These are phyloP conservation scores for Empidonax traillii DNA, from an alignment of 2,113 vertebrate species.

Conservation along the genomic window DNA sequence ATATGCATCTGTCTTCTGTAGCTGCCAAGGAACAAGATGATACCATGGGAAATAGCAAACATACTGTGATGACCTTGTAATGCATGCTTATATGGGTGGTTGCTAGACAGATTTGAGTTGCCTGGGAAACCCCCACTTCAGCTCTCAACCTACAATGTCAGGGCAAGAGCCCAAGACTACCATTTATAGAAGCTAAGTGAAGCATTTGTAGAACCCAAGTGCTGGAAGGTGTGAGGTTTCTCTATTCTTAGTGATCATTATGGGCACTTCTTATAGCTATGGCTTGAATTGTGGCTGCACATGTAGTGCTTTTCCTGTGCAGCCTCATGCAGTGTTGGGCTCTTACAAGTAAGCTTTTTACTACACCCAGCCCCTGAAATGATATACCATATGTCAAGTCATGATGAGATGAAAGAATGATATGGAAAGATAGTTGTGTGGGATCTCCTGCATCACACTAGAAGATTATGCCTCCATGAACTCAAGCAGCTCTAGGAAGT, in stretches of 20 bases:
- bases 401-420: neutral
- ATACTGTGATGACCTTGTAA: slow-evolving; percentile 41
- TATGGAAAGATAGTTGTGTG: neutral
- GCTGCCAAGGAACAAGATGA: slow-evolving; percentile 55
- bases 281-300: neutral
- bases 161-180: neutral
- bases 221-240: slow-evolving; percentile 1
- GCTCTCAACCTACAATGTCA: slow-evolving; percentile 14
- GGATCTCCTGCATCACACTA: neutral
- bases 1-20: slow-evolving; percentile 26
- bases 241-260: slow-evolving; percentile 37
- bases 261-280: neutral
- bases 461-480: neutral
- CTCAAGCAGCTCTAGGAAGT: neutral
- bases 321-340: neutral
- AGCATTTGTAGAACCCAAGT: neutral
- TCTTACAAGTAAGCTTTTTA: neutral
- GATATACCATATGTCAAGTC: neutral
- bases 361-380: neutral
- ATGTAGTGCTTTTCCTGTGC: neutral
- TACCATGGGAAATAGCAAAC: slow-evolving; percentile 20
- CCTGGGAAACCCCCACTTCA: slow-evolving; percentile 50
- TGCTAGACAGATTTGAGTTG: slow-evolving; percentile 56
- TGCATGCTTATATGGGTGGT: neutral
- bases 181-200: slow-evolving; percentile 12